phyloP scores from a whole-genome alignment of 2,113 vertebrate species.

The Cervus canadensis region DNA sequence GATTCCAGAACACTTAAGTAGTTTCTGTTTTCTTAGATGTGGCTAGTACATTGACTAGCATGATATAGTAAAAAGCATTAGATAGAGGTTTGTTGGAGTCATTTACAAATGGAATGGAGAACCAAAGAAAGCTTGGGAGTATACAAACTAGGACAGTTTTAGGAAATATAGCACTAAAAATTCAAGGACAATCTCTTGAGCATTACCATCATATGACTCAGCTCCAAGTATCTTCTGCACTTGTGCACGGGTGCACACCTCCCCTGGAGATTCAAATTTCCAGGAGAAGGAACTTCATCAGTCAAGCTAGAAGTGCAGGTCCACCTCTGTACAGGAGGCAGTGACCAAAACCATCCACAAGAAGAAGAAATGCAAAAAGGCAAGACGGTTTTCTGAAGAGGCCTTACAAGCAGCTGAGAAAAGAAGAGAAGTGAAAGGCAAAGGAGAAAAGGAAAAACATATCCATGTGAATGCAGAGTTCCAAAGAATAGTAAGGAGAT shows the following conservation, averaged over 20 bases:
- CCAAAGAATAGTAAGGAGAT: background rate
- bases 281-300: background rate
- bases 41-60: background rate
- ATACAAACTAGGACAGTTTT: background rate
- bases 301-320: background rate
- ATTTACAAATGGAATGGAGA: background rate
- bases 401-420: background rate
- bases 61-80: background rate
- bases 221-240: background rate
- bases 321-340: background rate
- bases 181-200: background rate
- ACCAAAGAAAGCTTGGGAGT: background rate
- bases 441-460: background rate
- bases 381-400: background rate
- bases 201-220: background rate
- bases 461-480: background rate
- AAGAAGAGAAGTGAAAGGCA: background rate
- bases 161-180: background rate
- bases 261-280: background rate
- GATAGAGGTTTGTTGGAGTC: background rate
- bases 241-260: fast-evolving
- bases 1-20: background rate
- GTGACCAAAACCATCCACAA: background rate
- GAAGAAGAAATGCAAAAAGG: background rate
- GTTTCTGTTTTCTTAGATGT: background rate